Conservation (phyloP, 2,888 invertebrate genomes). For the Theristus sp. region DNA sequence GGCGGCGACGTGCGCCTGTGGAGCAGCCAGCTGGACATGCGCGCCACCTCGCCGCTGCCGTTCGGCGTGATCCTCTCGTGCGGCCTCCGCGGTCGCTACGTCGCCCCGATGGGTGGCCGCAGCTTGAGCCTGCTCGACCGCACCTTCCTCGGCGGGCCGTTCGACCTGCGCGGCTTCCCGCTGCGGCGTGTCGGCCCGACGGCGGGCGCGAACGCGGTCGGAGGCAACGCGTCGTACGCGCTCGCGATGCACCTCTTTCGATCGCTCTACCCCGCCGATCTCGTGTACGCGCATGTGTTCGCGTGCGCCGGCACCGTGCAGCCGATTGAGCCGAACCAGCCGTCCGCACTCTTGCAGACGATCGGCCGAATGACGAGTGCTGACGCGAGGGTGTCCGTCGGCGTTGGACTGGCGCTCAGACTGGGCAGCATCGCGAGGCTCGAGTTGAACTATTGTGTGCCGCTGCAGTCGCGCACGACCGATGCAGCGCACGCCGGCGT, state of each 20-base stretch:
- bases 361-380: background rate
- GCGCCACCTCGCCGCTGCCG: slow-evolving; percentile 48
- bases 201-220: slow-evolving; percentile 43
- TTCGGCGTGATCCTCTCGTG: slow-evolving; percentile 33
- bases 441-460: slow-evolving; percentile 75
- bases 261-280: slow-evolving; percentile 46
- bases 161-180: slow-evolving; percentile 67
- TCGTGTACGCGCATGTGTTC: slow-evolving; percentile 73
- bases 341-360: background rate
- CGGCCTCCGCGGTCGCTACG: background rate
- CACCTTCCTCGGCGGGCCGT: slow-evolving; percentile 72
- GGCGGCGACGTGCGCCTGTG: slow-evolving; percentile 80
- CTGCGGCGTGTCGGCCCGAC: slow-evolving; percentile 70
- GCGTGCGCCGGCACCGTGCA: slow-evolving; percentile 53
- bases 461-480: slow-evolving; percentile 43
- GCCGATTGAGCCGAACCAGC: slow-evolving; percentile 32
- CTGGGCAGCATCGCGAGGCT: slow-evolving; percentile 45
- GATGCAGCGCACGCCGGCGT: slow-evolving; percentile 19
- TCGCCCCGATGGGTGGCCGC: slow-evolving; percentile 15
- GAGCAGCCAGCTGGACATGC: slow-evolving; percentile 56
- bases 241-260: slow-evolving; percentile 64
- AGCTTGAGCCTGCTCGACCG: slow-evolving; percentile 31
- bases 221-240: slow-evolving; percentile 57
- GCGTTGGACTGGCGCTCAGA: slow-evolving; percentile 62
- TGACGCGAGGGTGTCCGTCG: slow-evolving; percentile 48